Conservation (phyloP, 2,888 invertebrate species). For the Pammene fasciana region DNA sequence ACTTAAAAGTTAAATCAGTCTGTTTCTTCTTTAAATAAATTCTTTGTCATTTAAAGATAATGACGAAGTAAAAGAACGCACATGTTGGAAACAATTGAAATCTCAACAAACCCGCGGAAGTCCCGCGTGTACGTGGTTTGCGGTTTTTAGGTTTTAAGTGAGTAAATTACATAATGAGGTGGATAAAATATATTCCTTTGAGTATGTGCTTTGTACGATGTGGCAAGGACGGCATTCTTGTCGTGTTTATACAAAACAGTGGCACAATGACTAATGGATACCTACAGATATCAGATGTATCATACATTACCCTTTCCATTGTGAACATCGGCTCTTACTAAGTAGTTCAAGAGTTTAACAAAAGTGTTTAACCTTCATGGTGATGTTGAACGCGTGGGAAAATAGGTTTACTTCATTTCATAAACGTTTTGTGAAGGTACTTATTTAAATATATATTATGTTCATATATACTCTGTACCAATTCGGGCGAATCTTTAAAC, state of each 20-base stretch:
- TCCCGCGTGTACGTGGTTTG: conserved; percentile 28
- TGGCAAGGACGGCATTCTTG: conserved; percentile 22
- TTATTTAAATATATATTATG: no score
- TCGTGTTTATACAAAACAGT: conserved; percentile 11
- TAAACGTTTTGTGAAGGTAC: not conserved
- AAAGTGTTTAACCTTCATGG: not conserved
- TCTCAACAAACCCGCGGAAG: conserved; percentile 37
- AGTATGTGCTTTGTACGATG: conserved; percentile 22
- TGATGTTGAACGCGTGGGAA: conserved; percentile 12
- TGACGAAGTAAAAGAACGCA: conserved; percentile 12
- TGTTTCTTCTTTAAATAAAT: not conserved
- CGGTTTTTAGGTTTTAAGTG: conserved; percentile 31
- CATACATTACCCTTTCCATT: conserved; percentile 11
- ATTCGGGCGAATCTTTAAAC: no score
- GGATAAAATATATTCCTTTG: conserved; percentile 20
- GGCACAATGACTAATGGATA: conserved; percentile 12
- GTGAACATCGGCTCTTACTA: conserved; percentile 17
- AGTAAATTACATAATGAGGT: conserved; percentile 33
- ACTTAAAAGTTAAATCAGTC: conserved; percentile 15
- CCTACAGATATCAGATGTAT: not conserved
- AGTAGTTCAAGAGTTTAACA: conserved; percentile 3
- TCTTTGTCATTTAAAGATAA: conserved; percentile 5
- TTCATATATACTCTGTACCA: no score
- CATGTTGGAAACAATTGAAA: conserved; percentile 29
- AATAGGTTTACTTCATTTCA: not conserved